These are phyloP conservation scores for Enhydra lutris DNA, from an alignment of 2,113 vertebrate genomes.

Conservation along the genomic window DNA sequence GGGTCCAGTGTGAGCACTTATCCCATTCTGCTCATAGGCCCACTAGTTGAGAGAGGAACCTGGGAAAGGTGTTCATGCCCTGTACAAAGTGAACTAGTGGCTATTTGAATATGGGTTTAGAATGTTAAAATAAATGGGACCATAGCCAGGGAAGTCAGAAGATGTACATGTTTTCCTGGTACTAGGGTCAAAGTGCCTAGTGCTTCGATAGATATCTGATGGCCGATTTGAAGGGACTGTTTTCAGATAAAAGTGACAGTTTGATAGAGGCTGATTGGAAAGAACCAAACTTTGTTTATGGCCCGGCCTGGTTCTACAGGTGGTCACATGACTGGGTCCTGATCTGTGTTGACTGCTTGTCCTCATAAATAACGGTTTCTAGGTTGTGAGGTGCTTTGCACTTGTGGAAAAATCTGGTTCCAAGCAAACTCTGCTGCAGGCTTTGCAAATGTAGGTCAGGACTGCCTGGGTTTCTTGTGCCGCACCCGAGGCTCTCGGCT, in stretches of 20 bases:
- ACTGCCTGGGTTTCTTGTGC: not conserved
- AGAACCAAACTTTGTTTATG: not conserved
- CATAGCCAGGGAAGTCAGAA: not conserved
- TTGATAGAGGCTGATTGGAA: not conserved
- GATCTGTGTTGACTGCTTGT: not conserved
- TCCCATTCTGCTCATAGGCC: not conserved
- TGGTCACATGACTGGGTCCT: not conserved
- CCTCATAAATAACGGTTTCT: not conserved
- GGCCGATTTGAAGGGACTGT: not conserved
- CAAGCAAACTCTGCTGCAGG: not conserved
- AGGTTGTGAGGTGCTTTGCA: not conserved
- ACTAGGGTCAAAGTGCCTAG: not conserved
- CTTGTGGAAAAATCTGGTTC: not conserved
- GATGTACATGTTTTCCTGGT: not conserved
- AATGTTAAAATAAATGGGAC: not conserved
- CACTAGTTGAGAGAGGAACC: not conserved
- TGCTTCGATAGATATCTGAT: not conserved
- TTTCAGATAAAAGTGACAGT: too few species aligned
- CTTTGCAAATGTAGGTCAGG: not conserved
- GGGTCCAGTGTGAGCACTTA: not conserved
- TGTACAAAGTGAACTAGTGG: not conserved
- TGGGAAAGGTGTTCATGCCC: not conserved
- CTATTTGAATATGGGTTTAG: not conserved
- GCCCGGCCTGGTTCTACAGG: not conserved
- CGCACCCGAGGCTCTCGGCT: accelerated